These are phyloP conservation scores for Cichlasoma orientale DNA, from an alignment of 2,797 vertebrate species.

Conservation along the genomic window DNA sequence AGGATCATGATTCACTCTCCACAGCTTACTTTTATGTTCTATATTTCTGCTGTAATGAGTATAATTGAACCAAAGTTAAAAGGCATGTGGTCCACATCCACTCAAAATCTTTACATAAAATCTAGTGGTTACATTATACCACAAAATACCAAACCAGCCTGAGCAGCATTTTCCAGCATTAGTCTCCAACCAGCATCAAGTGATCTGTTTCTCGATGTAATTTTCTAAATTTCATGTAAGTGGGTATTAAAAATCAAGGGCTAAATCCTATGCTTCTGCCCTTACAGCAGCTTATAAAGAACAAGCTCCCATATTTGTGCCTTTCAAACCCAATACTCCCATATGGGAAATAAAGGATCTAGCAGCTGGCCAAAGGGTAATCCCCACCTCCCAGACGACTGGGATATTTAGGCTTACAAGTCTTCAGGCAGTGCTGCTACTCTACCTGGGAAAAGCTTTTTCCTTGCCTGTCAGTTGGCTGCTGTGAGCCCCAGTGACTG, in stretches of 20 bases:
- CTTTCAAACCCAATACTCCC: constrained; percentile 34
- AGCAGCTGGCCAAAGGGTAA: constrained; percentile 51
- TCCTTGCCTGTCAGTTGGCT: constrained; percentile 45
- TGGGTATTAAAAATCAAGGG: constrained; percentile 1
- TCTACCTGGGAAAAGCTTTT: constrained; percentile 61
- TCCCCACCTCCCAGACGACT: constrained; percentile 46
- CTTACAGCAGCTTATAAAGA: constrained; percentile 24
- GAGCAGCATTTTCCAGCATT: neutral
- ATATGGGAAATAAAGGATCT: constrained; percentile 30
- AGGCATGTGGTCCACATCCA: neutral
- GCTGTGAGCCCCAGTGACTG: constrained; percentile 52
- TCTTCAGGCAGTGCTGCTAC: constrained; percentile 46
- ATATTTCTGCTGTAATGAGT: neutral
- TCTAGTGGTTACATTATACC: neutral
- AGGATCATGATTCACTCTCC: neutral
- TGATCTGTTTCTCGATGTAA: constrained; percentile 11
- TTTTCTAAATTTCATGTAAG: constrained; percentile 22
- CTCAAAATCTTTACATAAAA: neutral
- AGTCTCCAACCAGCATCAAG: neutral
- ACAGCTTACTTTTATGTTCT: neutral
- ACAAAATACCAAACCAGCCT: neutral
- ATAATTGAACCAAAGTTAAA: neutral
- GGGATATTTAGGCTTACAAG: constrained; percentile 58
- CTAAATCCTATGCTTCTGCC: constrained; percentile 22
- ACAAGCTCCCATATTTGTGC: constrained; percentile 30